Base-by-base conservation (phyloP, 2,113 vertebrate species). In the Capricornis sumatraensis region DNA sequence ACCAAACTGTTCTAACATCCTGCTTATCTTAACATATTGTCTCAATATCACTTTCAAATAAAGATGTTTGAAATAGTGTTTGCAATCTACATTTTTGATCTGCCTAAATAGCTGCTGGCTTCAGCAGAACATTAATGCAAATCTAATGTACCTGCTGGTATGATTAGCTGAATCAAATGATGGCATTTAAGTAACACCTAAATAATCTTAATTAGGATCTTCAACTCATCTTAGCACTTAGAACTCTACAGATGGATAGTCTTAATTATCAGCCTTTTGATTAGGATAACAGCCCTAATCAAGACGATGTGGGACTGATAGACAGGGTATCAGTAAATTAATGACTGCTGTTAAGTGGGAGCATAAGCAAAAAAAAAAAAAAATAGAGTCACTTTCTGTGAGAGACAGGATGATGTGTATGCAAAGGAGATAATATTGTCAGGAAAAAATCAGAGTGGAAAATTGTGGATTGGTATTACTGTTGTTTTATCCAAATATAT, bases 161-260 rank as follows among this genome's bases (percentile, higher is more conserved):
- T 99, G 99, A 99, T 99, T 99, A 99, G 98, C 98, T 99, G 99
- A 99, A 99, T 99, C 99, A 99, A 99, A 99, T 99, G 98, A 99
- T 98, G 99, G 98, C 98, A 99, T 99, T 99, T 99, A 99, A 99
- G 98, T 99, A 99, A 99, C 98, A 99, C 99, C 99, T 99, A 99
- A 99, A 99, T 99, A 99, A 99, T 99, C 99, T 99, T 99, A 99
- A 99, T 99, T 99, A 99, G 99, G 97, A 99, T 99, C 98, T 99
- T 99, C 98, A 98, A 97, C 98, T 99, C 98, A 98, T 98, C 98
- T 99, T 98, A 99, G 97, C 98, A 98, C 99, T 99, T 98, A 98
- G 98, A 99, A 98, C 98, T 99, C 98, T 98, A 98, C 98, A 99
- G 99, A 99, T 99, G 98, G 99, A 99, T 99, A 98, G 99, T 99